Percentiles rank a stretch among this genome's conserved stretches.
These are phyloP conservation scores for Pseudomugil gertrudae DNA, from an alignment of 2,797 vertebrate species.

Conservation along the genomic window DNA sequence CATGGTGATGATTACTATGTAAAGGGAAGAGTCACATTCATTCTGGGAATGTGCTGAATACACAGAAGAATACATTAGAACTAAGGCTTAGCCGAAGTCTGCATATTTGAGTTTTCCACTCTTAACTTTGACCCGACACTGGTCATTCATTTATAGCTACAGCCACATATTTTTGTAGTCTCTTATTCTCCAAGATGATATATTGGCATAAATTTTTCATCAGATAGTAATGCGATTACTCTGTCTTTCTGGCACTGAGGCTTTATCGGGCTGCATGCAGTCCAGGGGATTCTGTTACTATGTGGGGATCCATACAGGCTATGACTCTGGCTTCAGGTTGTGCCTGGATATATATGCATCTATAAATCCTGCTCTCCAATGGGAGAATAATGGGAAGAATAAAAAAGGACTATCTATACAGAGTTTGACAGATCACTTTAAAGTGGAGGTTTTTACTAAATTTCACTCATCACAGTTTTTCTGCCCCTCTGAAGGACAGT, in stretches of 20 bases:
- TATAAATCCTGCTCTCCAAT: slow-evolving; percentile 68
- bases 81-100: slow-evolving; percentile 60
- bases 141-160: slow-evolving; percentile 83
- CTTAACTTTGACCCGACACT: slow-evolving; percentile 77
- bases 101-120: slow-evolving; percentile 75
- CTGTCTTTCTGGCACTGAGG: slow-evolving; percentile 81
- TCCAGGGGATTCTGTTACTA: slow-evolving; percentile 79
- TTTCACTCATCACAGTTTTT: slow-evolving; percentile 44
- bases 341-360: slow-evolving; percentile 73
- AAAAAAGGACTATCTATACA: slow-evolving; percentile 42
- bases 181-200: slow-evolving; percentile 85
- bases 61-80: slow-evolving; percentile 67
- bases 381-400: slow-evolving; percentile 57
- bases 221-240: slow-evolving; percentile 87
- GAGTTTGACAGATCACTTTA: slow-evolving; percentile 42
- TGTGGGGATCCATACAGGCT: slow-evolving; percentile 78
- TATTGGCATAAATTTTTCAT: slow-evolving; percentile 88
- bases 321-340: slow-evolving; percentile 71
- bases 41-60: slow-evolving; percentile 72
- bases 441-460: slow-evolving; percentile 35
- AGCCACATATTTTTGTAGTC: slow-evolving; percentile 81
- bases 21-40: slow-evolving; percentile 56
- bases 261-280: slow-evolving; percentile 75
- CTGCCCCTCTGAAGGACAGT: slow-evolving; percentile 11
- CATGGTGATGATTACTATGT: slow-evolving; percentile 39